phyloP scores from a whole-genome alignment of 2,113 vertebrate species.

The Eretmochelys imbricata region DNA sequence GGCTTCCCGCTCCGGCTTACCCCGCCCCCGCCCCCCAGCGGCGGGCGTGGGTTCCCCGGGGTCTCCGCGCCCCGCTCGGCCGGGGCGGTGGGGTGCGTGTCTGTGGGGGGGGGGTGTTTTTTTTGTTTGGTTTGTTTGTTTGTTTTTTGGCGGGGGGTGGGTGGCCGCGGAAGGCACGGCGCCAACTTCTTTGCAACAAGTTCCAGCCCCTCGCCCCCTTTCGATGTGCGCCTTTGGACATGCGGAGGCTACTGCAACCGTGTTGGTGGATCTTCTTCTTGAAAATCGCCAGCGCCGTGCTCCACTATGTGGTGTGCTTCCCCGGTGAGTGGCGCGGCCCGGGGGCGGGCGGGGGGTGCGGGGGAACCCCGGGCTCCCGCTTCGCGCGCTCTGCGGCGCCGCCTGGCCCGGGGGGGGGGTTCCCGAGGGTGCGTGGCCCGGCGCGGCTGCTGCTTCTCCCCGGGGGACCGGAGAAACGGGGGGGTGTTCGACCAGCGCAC shows the following conservation, averaged over 20 bases:
- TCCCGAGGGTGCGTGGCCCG: neutral
- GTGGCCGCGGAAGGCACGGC: constrained; percentile 45
- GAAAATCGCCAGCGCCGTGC: constrained; percentile 84
- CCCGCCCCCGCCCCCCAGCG: neutral
- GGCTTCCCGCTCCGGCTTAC: neutral
- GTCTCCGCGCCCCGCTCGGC: neutral
- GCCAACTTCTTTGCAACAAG: constrained; percentile 82
- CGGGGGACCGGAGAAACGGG: no score
- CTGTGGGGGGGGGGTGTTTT: no score
- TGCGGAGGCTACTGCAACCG: constrained; percentile 95
- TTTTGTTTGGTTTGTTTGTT: no score
- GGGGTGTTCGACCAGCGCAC: no score
- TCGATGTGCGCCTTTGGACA: constrained; percentile 91
- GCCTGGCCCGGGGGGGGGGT: neutral
- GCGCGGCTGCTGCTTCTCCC: no score
- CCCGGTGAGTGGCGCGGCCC: constrained; percentile 87
- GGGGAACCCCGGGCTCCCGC: no score
- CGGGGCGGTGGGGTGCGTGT: no score
- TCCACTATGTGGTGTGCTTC: constrained; percentile 90
- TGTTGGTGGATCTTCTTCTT: constrained; percentile 94
- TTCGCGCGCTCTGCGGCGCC: no score
- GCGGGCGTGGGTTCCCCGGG: neutral
- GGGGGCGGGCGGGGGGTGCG: neutral
- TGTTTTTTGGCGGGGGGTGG: neutral
- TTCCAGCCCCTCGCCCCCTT: constrained; percentile 76